Conservation (phyloP, 2,888 invertebrate genomes). For the Smittia aterrima region DNA sequence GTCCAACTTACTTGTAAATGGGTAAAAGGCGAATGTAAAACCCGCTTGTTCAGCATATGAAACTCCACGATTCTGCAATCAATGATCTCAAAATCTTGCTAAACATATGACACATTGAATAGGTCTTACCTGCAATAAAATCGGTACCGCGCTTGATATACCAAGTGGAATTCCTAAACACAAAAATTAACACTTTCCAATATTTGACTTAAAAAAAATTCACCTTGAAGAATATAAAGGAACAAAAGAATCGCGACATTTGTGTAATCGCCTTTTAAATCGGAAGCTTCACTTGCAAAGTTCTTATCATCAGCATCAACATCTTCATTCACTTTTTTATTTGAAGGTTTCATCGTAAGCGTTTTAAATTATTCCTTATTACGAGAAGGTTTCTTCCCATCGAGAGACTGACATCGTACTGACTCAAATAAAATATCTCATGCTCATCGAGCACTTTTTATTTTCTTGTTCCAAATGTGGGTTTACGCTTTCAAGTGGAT, state of each 20-base stretch:
- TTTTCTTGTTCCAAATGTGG: too few relatives aligned
- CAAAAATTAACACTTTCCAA: not conserved
- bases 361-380: too few relatives aligned
- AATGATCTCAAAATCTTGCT: too few relatives aligned
- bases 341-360: too few relatives aligned
- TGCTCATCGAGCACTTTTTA: too few relatives aligned
- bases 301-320: too few relatives aligned
- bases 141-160: slow-evolving; percentile 89
- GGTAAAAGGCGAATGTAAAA: slow-evolving; percentile 65
- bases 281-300: slow-evolving; percentile 45
- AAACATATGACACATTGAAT: not conserved
- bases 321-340: too few relatives aligned
- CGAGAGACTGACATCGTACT: too few relatives aligned
- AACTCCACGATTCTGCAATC: slow-evolving; percentile 88
- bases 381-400: too few relatives aligned
- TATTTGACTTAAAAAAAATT: not conserved
- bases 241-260: slow-evolving; percentile 87
- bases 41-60: slow-evolving; percentile 87
- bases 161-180: slow-evolving; percentile 84
- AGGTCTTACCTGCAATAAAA: slow-evolving; percentile 65
- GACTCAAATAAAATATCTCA: too few relatives aligned
- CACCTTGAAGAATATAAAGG: slow-evolving; percentile 81
- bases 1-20: slow-evolving; percentile 63
- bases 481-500: too few relatives aligned
- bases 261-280: slow-evolving; percentile 69